Percentiles rank a stretch among this genome's conserved stretches.
Evolutionary conservation across 2,113 vertebrate species (phyloP).

Genomic region (Marmota monax): DNA sequence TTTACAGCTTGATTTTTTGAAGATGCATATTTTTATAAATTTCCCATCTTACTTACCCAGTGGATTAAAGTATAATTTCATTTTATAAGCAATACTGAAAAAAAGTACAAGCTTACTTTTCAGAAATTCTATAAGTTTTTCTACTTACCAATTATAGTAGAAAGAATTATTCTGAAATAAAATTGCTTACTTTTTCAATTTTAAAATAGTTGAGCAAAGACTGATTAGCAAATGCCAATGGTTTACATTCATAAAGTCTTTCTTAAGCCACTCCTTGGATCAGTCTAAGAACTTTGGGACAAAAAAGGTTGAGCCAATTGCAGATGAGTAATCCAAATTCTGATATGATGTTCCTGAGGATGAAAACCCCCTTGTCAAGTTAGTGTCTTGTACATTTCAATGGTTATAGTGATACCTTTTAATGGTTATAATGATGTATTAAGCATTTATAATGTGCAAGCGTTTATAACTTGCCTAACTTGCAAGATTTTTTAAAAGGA

Average conservation of each 20-base stretch:
- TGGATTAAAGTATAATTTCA: background rate
- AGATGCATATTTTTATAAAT: background rate
- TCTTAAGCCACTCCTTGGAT: background rate
- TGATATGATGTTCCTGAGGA: background rate
- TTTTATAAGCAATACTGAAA: background rate
- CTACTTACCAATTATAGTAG: background rate
- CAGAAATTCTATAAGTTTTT: background rate
- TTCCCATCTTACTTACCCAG: background rate
- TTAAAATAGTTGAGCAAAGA: background rate
- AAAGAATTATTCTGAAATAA: conserved; percentile 34
- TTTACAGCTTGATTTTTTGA: background rate
- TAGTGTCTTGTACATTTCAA: background rate
- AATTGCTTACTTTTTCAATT: background rate
- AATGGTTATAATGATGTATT: background rate
- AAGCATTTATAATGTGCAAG: background rate
- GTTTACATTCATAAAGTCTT: conserved; percentile 66
- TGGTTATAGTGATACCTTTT: background rate
- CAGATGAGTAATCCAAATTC: background rate
- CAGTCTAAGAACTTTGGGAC: background rate
- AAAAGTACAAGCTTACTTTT: background rate
- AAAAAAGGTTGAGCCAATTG: background rate
- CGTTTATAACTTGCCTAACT: background rate
- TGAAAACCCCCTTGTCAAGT: background rate
- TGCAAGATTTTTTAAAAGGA: background rate
- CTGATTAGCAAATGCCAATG: background rate